A percentile compares a stretch with the other conserved stretches of the same genome.
Evolutionary conservation across 2,888 invertebrate species (phyloP).

Genomic region (Laspeyria flexula): DNA sequence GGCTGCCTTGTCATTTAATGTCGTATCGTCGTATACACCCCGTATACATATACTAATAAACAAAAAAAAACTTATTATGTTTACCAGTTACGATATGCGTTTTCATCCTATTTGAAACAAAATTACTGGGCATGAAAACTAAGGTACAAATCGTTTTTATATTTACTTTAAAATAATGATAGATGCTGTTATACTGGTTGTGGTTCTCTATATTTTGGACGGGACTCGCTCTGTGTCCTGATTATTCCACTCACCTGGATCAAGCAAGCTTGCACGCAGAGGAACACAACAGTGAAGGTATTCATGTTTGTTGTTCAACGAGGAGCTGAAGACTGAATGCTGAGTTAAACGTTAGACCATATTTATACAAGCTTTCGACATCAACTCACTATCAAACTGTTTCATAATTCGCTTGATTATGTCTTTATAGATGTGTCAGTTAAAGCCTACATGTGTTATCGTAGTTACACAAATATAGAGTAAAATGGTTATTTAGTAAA

Average conservation of each 20-base stretch:
- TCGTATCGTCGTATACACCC: too few relatives aligned
- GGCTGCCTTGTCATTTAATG: too few relatives aligned
- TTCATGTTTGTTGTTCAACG: constrained; percentile 27
- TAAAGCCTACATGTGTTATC: not conserved
- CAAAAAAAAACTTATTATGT: too few relatives aligned
- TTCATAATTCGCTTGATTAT: not conserved
- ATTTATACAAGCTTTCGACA: constrained; percentile 3
- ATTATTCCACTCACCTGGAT: constrained; percentile 8
- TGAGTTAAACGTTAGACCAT: not conserved
- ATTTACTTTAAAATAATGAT: constrained; percentile 8
- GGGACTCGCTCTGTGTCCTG: constrained; percentile 1
- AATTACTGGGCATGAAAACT: too few relatives aligned
- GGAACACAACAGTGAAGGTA: constrained; percentile 28
- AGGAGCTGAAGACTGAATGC: constrained; percentile 22
- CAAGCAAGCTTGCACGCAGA: constrained; percentile 37
- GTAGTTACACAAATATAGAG: not conserved
- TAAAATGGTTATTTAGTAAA: not conserved
- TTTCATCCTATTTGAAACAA: too few relatives aligned
- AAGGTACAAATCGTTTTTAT: too few relatives aligned
- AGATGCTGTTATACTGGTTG: too few relatives aligned
- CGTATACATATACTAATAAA: too few relatives aligned
- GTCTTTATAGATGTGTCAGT: not conserved
- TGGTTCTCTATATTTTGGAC: too few relatives aligned
- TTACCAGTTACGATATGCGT: too few relatives aligned
- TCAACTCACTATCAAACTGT: not conserved